Evolutionary conservation across 2,888 invertebrate species (phyloP).

Genomic region (Plutella xylostella): DNA sequence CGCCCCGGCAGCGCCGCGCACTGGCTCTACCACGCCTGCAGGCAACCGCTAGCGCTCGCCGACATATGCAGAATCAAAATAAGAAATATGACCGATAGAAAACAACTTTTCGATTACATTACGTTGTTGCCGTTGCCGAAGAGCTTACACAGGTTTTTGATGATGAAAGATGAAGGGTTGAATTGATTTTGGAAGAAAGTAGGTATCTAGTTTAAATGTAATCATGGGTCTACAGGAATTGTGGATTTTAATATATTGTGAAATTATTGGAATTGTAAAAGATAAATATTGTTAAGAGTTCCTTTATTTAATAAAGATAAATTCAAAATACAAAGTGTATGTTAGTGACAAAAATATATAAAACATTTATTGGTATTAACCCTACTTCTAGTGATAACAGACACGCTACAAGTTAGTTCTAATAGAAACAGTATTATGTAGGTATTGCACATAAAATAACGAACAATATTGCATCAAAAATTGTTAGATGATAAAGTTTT

Average conservation of each 20-base stretch:
- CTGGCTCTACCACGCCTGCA: conserved; percentile 50
- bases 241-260: too few relatives aligned
- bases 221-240: not conserved
- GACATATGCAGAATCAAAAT: conserved; percentile 71
- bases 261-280: not conserved
- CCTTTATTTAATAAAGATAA: conserved; percentile 8
- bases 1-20: conserved; percentile 33
- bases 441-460: not conserved
- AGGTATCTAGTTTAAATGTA: not conserved
- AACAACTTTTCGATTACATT: conserved; percentile 44
- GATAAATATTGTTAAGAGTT: not conserved
- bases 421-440: not conserved
- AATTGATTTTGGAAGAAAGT: not conserved
- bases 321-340: conserved; percentile 10
- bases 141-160: conserved; percentile 44
- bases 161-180: conserved; percentile 2
- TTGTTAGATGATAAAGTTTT: not conserved
- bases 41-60: conserved; percentile 59
- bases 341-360: conserved; percentile 10
- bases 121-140: conserved; percentile 64
- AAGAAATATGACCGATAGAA: conserved; percentile 35
- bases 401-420: not conserved
- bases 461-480: not conserved
- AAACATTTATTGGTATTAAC: conserved; percentile 6
- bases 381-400: conserved; percentile 1